Percentiles rank a stretch among this genome's conserved stretches.
Conservation (phyloP, 2,888 invertebrate species). For the Andrena minutula region DNA sequence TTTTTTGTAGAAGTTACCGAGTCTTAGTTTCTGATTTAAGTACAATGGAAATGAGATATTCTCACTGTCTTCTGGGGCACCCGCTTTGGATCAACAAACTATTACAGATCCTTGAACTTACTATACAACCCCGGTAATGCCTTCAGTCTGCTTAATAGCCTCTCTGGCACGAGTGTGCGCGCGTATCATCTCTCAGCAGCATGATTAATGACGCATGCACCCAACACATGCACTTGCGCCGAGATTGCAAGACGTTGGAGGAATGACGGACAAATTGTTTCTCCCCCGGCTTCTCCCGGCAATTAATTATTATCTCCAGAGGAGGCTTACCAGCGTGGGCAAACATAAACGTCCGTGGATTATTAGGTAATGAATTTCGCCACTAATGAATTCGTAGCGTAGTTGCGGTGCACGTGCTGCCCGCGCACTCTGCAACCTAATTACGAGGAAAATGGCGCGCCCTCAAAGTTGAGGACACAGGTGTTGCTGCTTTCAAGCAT, state of each 20-base stretch:
- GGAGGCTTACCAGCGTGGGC: neutral
- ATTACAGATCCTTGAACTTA: too few species aligned
- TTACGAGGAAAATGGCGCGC: conserved; percentile 40
- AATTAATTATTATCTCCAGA: neutral
- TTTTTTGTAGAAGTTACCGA: too few species aligned
- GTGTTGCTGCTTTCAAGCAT: neutral
- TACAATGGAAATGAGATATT: too few species aligned
- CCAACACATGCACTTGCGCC: neutral
- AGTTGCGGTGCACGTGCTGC: neutral
- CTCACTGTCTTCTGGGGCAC: too few species aligned
- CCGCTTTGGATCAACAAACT: too few species aligned
- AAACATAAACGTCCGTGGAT: neutral
- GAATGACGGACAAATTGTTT: conserved; percentile 14
- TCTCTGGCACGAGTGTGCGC: neutral
- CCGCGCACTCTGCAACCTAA: conserved; percentile 31
- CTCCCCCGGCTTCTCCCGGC: neutral
- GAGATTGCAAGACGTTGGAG: neutral
- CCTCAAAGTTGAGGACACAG: neutral
- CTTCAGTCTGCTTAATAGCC: neutral
- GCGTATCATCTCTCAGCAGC: neutral
- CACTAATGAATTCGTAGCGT: conserved; percentile 10
- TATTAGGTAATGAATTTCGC: conserved; percentile 13
- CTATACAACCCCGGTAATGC: neutral
- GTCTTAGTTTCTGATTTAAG: too few species aligned
- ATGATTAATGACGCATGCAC: neutral